Evolutionary conservation across 2,113 vertebrate genomes (phyloP).

Genomic region (Colinus virginianus): DNA sequence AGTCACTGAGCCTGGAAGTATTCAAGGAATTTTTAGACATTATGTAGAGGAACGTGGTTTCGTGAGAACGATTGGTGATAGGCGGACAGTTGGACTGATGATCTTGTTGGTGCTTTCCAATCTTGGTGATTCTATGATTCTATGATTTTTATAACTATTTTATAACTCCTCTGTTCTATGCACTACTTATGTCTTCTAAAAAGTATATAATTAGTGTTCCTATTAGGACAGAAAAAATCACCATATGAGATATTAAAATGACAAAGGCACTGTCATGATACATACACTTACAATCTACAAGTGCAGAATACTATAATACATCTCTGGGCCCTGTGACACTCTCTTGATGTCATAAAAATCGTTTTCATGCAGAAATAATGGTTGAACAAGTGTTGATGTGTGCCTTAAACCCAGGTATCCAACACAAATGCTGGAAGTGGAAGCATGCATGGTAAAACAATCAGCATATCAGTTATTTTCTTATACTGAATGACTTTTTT

Average conservation of each 20-base stretch:
- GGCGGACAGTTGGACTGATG: too few species aligned
- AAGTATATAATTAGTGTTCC: slow-evolving; percentile 42
- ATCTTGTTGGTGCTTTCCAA: too few species aligned
- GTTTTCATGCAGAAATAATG: not conserved
- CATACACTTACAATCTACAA: not conserved
- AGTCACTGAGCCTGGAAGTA: too few species aligned
- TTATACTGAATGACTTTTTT: not conserved
- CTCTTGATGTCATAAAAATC: not conserved
- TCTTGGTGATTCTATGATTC: not conserved
- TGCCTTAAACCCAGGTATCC: not conserved
- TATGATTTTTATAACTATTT: slow-evolving; percentile 57
- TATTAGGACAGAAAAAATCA: slow-evolving; percentile 59
- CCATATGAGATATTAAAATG: slow-evolving; percentile 40
- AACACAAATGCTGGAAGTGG: not conserved
- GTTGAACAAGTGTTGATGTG: not conserved
- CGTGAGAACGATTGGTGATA: too few species aligned
- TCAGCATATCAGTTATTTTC: not conserved
- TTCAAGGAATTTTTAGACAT: too few species aligned
- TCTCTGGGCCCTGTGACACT: not conserved
- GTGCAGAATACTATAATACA: not conserved
- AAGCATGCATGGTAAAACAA: not conserved
- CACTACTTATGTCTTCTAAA: slow-evolving; percentile 53
- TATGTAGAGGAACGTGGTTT: too few species aligned
- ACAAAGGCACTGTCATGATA: slow-evolving; percentile 48
- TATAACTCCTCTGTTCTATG: slow-evolving; percentile 57